A percentile compares a stretch with the other conserved stretches of the same genome.
Conservation (phyloP, 2,888 invertebrate genomes). For the Petrolisthes cinctipes region DNA sequence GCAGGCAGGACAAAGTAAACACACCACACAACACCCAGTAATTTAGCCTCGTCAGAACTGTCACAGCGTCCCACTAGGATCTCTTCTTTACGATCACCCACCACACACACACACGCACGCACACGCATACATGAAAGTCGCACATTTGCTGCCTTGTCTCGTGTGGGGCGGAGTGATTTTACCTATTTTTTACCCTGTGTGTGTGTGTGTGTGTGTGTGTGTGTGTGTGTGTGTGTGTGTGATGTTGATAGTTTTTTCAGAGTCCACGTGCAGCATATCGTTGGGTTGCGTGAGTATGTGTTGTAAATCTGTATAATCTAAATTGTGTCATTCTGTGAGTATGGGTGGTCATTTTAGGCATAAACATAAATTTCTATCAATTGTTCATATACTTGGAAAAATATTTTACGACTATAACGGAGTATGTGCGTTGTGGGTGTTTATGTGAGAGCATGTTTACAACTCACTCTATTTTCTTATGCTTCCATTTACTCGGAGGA, state of each 20-base stretch:
- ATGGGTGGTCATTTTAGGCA: background rate
- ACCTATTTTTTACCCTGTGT: background rate
- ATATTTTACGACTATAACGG: no score
- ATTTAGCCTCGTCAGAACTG: background rate
- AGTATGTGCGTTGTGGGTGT: no score
- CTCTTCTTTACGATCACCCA: background rate
- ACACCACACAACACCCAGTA: background rate
- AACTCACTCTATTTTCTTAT: no score
- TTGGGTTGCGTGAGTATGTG: background rate
- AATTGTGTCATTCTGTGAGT: background rate
- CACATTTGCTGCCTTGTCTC: background rate
- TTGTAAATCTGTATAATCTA: background rate
- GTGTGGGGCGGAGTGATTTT: background rate
- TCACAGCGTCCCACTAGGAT: background rate
- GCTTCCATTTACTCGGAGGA: no score
- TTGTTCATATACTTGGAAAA: no score
- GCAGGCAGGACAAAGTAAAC: no score
- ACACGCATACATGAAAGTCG: background rate
- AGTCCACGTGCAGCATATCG: no score
- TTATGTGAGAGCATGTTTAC: no score
- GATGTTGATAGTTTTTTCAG: background rate
- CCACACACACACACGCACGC: background rate
- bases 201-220: conserved; percentile 1
- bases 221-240: no score
- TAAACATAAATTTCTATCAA: no score